Conservation (phyloP, 2,113 vertebrate genomes). For the Spilogale gracilis region DNA sequence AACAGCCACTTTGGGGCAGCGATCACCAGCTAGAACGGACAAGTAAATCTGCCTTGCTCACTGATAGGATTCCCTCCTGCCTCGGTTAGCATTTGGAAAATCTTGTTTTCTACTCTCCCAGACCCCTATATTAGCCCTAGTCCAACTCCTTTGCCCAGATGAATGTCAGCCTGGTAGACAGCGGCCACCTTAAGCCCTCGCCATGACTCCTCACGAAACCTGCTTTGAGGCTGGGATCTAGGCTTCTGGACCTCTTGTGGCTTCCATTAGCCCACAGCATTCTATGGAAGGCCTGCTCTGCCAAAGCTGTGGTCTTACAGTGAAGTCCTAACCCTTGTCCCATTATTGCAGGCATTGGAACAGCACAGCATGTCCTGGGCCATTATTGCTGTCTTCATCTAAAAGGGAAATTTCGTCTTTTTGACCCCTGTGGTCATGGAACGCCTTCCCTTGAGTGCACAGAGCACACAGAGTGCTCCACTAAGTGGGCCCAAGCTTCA, state of each 20-base stretch:
- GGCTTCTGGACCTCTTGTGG: background rate
- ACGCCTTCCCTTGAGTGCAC: constrained; percentile 58
- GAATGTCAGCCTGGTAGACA: background rate
- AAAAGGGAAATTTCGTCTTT: constrained; percentile 62
- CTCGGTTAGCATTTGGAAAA: constrained; percentile 46
- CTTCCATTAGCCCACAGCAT: background rate
- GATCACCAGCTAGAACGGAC: constrained; percentile 40
- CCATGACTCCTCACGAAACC: constrained; percentile 20
- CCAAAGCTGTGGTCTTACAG: constrained; percentile 51
- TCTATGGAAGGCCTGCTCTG: constrained; percentile 45
- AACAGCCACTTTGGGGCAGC: background rate
- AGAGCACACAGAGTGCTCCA: constrained; percentile 52
- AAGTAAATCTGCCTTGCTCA: background rate
- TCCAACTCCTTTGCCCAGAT: background rate
- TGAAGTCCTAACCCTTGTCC: constrained; percentile 52
- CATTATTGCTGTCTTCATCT: constrained; percentile 63
- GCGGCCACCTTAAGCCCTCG: background rate
- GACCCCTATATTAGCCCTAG: background rate
- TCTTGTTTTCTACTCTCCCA: constrained; percentile 18
- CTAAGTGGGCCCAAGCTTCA: constrained; percentile 38
- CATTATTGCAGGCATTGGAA: constrained; percentile 48
- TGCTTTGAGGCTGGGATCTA: background rate
- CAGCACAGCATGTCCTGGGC: constrained; percentile 46
- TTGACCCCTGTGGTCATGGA: constrained; percentile 55
- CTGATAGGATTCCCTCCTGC: background rate